phyloP scores from a whole-genome alignment of 2,797 vertebrate species.

The Malurus splendens region DNA sequence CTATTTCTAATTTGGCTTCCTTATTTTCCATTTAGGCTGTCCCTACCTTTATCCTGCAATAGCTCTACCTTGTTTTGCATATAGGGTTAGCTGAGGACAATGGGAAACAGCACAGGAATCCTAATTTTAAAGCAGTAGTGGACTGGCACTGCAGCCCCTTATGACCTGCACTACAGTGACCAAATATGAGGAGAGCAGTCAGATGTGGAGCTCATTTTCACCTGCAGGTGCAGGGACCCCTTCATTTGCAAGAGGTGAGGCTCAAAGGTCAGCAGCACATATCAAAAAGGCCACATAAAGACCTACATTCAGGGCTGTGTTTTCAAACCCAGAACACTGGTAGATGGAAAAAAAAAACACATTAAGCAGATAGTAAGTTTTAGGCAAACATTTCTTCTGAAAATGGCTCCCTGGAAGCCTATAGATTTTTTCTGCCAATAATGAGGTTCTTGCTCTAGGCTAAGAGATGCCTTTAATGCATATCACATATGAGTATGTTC shows the following conservation, averaged over 20 bases:
- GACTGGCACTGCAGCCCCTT: neutral
- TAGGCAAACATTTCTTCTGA: neutral
- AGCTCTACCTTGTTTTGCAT: neutral
- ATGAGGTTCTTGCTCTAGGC: neutral
- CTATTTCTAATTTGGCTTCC: neutral
- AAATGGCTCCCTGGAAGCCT: constrained; percentile 24
- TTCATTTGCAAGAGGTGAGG: constrained; percentile 14
- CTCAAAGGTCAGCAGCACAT: constrained; percentile 36
- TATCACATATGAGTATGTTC: neutral
- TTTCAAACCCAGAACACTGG: constrained; percentile 7
- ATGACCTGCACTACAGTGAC: accelerated
- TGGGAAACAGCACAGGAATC: neutral
- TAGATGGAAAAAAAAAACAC: neutral
- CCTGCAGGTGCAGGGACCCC: neutral
- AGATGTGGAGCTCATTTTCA: neutral
- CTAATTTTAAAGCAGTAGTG: neutral
- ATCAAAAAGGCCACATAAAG: constrained; percentile 47
- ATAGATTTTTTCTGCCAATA: constrained; percentile 18
- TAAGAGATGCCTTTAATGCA: neutral
- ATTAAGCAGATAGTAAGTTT: constrained; percentile 20
- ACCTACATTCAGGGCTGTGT: neutral
- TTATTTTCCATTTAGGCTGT: constrained; percentile 3
- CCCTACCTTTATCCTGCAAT: neutral
- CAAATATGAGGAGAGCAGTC: neutral
- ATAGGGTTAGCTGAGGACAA: constrained; percentile 13